Evolutionary conservation across 1,140 invertebrate genomes (phyloP).

Genomic region (Lasaia peninsularis): DNA sequence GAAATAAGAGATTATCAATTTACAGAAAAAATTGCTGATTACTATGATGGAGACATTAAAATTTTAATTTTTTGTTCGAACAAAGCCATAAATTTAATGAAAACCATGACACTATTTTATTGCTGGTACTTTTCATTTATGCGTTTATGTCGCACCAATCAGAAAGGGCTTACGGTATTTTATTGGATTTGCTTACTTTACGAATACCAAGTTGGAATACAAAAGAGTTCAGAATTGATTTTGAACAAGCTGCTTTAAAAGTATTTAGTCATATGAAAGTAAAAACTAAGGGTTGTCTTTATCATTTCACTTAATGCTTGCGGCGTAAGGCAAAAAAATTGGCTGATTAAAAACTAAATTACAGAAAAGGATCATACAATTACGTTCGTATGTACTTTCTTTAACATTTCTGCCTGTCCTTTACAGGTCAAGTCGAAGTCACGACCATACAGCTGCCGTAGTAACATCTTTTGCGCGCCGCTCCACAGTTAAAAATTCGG

Average conservation of each 20-base stretch:
- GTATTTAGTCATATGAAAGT: neutral
- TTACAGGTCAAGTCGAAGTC: too few species aligned
- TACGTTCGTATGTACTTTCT: neutral
- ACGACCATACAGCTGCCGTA: too few species aligned
- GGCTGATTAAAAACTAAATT: neutral
- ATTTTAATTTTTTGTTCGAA: slow-evolving; percentile 1
- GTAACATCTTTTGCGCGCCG: too few species aligned
- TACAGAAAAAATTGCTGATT: slow-evolving; percentile 1
- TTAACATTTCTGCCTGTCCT: neutral
- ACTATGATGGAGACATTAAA: slow-evolving; percentile 7
- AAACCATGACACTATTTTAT: slow-evolving; percentile 6
- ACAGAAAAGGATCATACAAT: neutral
- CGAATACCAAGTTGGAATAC: neutral
- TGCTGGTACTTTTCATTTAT: neutral
- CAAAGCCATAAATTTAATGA: neutral
- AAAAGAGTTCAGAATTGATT: neutral
- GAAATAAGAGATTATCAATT: slow-evolving; percentile 2
- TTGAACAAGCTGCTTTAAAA: neutral
- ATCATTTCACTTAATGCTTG: neutral
- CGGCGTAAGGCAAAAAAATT: neutral
- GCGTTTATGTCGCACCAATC: neutral
- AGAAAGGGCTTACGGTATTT: neutral
- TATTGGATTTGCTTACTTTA: neutral
- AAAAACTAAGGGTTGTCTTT: neutral
- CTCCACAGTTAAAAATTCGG: too few species aligned